phyloP scores from a whole-genome alignment of 2,797 vertebrate genomes.

The Anisognathus igniventris region DNA sequence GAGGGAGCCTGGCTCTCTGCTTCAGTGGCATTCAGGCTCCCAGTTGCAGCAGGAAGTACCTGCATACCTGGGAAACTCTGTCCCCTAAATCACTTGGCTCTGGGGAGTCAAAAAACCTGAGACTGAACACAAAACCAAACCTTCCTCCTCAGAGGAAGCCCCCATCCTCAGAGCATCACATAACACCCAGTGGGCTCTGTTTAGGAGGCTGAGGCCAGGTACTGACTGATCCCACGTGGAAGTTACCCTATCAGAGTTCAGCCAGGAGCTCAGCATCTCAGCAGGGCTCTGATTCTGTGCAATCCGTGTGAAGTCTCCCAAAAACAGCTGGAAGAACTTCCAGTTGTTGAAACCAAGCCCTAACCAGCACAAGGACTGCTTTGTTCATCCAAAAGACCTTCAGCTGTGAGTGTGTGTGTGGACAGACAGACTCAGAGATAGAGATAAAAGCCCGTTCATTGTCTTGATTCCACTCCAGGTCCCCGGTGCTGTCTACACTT shows the following conservation, averaged over 20 bases:
- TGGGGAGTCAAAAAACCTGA: neutral
- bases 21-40: neutral
- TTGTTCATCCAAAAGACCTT: constrained; percentile 23
- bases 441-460: neutral
- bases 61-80: neutral
- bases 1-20: neutral
- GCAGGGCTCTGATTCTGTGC: neutral
- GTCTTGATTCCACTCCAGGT: neutral
- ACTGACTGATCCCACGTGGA: neutral
- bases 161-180: neutral
- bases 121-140: neutral
- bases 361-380: constrained; percentile 19
- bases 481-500: neutral
- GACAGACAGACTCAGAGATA: neutral
- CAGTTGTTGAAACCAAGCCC: constrained; percentile 17
- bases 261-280: neutral
- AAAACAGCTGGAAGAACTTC: constrained; percentile 41
- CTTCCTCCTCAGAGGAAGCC: neutral
- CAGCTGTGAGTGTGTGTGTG: neutral
- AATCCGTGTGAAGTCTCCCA: neutral
- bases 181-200: neutral
- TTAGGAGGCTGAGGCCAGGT: neutral
- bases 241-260: neutral
- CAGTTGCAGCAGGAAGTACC: neutral
- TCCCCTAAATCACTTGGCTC: neutral